These are phyloP conservation scores for Liopterus haemorrhoidalis DNA, from an alignment of 2,888 invertebrate species.

Conservation along the genomic window DNA sequence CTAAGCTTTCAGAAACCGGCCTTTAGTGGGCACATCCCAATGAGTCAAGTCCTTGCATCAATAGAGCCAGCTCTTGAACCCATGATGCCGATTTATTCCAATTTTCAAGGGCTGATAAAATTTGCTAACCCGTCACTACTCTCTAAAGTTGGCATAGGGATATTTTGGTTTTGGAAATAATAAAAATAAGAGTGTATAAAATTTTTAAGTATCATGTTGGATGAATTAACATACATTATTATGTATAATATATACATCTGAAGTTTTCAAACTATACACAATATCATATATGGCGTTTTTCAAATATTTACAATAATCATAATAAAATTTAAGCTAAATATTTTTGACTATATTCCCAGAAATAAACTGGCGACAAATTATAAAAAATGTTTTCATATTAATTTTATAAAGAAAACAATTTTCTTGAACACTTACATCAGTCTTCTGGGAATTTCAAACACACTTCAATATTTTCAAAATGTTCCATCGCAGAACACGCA, in stretches of 20 bases:
- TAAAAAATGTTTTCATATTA: conserved; percentile 1
- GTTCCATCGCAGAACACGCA: conserved; percentile 13
- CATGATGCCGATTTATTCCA: too few species aligned
- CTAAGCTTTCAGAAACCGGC: too few species aligned
- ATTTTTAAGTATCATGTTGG: too few species aligned
- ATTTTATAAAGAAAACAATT: conserved; percentile 20
- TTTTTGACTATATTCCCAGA: conserved; percentile 23
- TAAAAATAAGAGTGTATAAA: too few species aligned
- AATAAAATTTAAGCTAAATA: conserved; percentile 22
- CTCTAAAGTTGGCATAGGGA: too few species aligned
- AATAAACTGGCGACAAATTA: conserved; percentile 19
- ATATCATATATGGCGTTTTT: conserved; percentile 35
- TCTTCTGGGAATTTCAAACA: conserved; percentile 22
- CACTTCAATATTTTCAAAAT: conserved; percentile 14
- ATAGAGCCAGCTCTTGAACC: too few species aligned
- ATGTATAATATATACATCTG: conserved; percentile 23
- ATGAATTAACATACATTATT: too few species aligned
- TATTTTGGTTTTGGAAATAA: too few species aligned
- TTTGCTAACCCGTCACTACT: too few species aligned
- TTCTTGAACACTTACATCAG: conserved; percentile 19
- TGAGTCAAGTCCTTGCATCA: too few species aligned
- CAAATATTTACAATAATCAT: conserved; percentile 31
- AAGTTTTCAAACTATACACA: conserved; percentile 32
- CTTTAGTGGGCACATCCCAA: too few species aligned
- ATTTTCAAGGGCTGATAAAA: too few species aligned